phyloP scores from a whole-genome alignment of 2,888 invertebrate genomes.

The Habroteleia sp. region DNA sequence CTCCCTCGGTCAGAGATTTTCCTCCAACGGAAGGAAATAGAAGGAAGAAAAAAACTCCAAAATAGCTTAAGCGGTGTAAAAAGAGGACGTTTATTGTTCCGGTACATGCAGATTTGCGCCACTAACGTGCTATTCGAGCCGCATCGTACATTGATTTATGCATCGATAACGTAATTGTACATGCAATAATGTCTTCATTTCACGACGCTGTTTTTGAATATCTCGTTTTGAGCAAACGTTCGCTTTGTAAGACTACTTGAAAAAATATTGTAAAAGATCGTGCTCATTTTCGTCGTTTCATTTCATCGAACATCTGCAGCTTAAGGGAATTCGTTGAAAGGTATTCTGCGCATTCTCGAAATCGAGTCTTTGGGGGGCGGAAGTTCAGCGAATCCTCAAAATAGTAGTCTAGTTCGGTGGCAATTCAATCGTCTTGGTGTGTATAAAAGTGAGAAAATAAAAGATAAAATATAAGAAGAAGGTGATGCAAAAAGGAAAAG shows the following conservation, averaged over 20 bases:
- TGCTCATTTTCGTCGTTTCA: constrained; percentile 15
- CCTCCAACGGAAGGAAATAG: constrained; percentile 53
- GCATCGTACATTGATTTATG: constrained; percentile 26
- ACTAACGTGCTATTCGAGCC: constrained; percentile 10
- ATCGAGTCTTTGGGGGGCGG: constrained; percentile 65
- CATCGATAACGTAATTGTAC: constrained; percentile 42
- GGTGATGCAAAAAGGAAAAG: constrained; percentile 42
- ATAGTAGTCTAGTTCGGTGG: constrained; percentile 66
- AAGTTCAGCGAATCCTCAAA: constrained; percentile 67
- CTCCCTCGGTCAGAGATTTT: constrained; percentile 69
- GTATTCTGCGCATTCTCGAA: constrained; percentile 46
- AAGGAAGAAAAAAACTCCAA: constrained; percentile 16
- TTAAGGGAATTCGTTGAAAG: constrained; percentile 24
- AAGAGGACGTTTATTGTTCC: constrained; percentile 47
- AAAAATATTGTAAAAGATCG: constrained; percentile 18
- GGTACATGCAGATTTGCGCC: constrained; percentile 42
- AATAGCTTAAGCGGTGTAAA: constrained; percentile 15
- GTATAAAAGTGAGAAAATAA: constrained; percentile 32
- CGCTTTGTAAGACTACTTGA: not conserved
- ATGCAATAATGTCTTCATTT: constrained; percentile 42
- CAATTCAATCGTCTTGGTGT: constrained; percentile 69
- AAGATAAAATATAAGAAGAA: constrained; percentile 30
- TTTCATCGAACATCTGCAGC: constrained; percentile 28
- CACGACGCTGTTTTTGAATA: not conserved
- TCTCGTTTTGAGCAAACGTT: not conserved